Evolutionary conservation across 1,140 invertebrate species (phyloP).

Genomic region (Drosophila sp.): DNA sequence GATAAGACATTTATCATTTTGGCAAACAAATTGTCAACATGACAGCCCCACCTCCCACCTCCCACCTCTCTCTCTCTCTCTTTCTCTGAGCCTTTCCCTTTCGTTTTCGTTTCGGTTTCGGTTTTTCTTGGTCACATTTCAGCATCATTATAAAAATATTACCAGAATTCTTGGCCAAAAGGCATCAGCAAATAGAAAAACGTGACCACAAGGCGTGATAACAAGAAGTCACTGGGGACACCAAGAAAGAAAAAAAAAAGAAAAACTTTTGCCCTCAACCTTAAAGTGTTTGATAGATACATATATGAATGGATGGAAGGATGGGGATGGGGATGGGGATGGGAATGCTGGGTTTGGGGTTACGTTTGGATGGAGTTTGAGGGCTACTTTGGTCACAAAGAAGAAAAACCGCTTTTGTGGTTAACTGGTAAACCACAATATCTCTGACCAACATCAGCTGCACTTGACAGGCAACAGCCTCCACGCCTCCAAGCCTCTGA

Average conservation of each 20-base stretch:
- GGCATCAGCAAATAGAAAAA: constrained; percentile 68
- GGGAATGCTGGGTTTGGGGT: not conserved
- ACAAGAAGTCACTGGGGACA: constrained; percentile 48
- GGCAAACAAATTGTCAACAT: constrained; percentile 64
- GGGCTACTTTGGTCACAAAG: constrained; percentile 47
- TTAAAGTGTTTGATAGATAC: constrained; percentile 19
- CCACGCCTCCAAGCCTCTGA: not conserved
- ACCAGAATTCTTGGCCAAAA: constrained; percentile 34
- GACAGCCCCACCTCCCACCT: constrained; percentile 10
- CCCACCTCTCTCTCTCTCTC: not conserved
- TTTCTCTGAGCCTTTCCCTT: not conserved
- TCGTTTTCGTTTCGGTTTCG: not conserved
- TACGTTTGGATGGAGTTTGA: constrained; percentile 12
- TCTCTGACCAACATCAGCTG: constrained; percentile 48
- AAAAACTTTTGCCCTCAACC: not conserved
- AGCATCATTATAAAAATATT: constrained; percentile 76
- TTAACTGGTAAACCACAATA: constrained; percentile 57
- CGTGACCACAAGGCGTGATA: constrained; percentile 62
- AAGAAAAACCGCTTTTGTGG: constrained; percentile 53
- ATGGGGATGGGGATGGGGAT: not conserved
- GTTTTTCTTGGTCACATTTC: constrained; percentile 27
- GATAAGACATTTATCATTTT: constrained; percentile 57
- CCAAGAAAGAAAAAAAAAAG: constrained; percentile 9
- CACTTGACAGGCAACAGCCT: constrained; percentile 49
- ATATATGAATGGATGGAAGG: constrained; percentile 2